Evolutionary conservation across 2,797 vertebrate genomes (phyloP).

Genomic region (Spinus pinus): DNA sequence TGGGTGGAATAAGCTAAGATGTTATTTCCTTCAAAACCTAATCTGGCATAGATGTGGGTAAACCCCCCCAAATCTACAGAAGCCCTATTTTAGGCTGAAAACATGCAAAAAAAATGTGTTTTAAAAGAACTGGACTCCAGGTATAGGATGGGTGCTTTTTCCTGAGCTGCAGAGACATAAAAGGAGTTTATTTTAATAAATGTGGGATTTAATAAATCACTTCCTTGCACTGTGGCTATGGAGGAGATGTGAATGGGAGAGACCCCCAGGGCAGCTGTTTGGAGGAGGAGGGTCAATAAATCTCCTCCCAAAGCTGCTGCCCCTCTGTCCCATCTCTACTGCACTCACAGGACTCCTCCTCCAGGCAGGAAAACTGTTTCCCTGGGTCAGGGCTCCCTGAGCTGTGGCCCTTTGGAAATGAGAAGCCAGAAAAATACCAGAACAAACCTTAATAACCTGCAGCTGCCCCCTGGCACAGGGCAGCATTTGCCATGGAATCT

Average conservation of each 20-base stretch:
- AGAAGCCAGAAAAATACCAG: not conserved
- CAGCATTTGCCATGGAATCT: not conserved
- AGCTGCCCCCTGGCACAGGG: not conserved
- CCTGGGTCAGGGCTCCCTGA: not conserved
- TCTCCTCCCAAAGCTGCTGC: not conserved
- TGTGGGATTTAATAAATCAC: not conserved
- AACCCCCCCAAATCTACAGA: not conserved
- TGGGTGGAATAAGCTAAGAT: not conserved
- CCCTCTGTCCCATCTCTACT: rapidly evolving
- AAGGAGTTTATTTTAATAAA: not conserved
- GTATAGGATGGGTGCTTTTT: not conserved
- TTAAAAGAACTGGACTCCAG: not conserved
- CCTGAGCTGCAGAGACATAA: not conserved
- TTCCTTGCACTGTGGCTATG: rapidly evolving
- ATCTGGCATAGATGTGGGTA: not conserved
- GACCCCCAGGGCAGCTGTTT: not conserved
- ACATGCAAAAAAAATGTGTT: not conserved
- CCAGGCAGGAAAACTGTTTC: not conserved
- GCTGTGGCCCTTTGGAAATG: not conserved
- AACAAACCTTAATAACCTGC: not conserved
- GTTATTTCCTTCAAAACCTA: not conserved
- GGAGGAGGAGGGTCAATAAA: not conserved
- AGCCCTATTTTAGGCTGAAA: not conserved
- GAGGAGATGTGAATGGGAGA: not conserved
- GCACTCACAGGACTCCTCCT: not conserved